Base-by-base conservation (phyloP, 1,140 invertebrate species). In the Drosophila murphyi region DNA sequence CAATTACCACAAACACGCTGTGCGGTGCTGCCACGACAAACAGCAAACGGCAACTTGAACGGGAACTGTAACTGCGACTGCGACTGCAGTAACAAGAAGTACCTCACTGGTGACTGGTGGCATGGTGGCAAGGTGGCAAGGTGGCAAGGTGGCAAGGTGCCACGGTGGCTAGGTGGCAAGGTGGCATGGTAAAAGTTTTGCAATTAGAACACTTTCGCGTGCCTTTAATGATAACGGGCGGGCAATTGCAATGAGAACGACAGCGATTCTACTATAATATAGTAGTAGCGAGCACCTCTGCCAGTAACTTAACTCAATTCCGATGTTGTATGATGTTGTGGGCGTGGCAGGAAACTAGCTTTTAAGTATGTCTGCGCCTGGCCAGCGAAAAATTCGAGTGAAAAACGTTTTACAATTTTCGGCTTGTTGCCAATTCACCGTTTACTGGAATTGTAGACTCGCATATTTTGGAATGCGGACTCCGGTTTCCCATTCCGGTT, bases 121-220 rank as follows among this genome's bases (percentile, higher is more conserved):
- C 34, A 34, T 3, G 37, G 37, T 39, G 39, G 39, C 5, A n/a
- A 10, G 39, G 39, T 41, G 10, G 39, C 39, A 20, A 20, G 8
- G 37, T 45, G n/a, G 52, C n/a, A 34, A 3, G 37, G 37, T 39
- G 39, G 39, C 5, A n/a, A 10, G 39, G 39, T 41, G 10, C 8
- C 39, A 41, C 8, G 39, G 10, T 41, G 39, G 10, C 10, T n/a
- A n/a, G 39, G 10, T 55, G 6, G 34, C 8, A 10, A 39, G 39
- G 7, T 55, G 20, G 79, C 60, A 86, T 71, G 83, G 80, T 70
- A 83, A 88, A 88, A 86, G 62, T 88, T 88, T 88, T 83, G 80
- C 83, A 89, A 88, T 83, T 88, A 88, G 76, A 88, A 88, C 83
- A 88, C 83, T 88, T 88, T 88, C 77, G 83, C 80, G 77, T 88